These are phyloP conservation scores for Akabosia matsudoensis DNA, from an alignment of 1,140 invertebrate species.

Conservation along the genomic window DNA sequence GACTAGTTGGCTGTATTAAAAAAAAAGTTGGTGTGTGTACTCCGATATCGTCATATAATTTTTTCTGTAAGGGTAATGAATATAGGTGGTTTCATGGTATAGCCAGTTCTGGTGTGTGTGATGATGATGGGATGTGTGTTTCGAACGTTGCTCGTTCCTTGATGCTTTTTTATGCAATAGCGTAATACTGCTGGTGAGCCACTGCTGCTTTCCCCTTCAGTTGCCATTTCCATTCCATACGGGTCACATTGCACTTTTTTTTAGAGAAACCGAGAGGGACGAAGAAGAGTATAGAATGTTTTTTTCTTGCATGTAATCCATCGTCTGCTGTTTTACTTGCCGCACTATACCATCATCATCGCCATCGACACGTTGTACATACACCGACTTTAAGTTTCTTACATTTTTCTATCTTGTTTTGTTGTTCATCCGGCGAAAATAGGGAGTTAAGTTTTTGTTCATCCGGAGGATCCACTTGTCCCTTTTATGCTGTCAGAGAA, in stretches of 20 bases:
- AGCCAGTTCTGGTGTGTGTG: background rate
- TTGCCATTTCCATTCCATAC: conserved; percentile 18
- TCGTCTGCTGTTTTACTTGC: background rate
- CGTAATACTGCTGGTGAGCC: background rate
- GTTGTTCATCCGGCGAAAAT: background rate
- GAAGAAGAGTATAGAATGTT: background rate
- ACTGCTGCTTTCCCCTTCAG: background rate
- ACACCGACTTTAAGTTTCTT: background rate
- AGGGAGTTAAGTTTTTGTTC: no score
- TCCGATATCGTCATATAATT: background rate
- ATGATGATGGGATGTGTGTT: background rate
- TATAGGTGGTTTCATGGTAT: background rate
- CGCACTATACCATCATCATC: background rate
- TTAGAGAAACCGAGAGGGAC: background rate
- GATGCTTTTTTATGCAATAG: background rate
- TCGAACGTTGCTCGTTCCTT: background rate
- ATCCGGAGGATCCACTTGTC: no score
- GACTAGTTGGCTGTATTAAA: background rate
- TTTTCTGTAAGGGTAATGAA: background rate
- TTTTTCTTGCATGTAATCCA: background rate
- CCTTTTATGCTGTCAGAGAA: no score
- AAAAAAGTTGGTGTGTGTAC: background rate
- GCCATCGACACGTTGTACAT: background rate
- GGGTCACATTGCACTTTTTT: conserved; percentile 1
- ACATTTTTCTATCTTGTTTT: background rate